Evolutionary conservation across 2,113 vertebrate species (phyloP).

Genomic region (Panthera leo): DNA sequence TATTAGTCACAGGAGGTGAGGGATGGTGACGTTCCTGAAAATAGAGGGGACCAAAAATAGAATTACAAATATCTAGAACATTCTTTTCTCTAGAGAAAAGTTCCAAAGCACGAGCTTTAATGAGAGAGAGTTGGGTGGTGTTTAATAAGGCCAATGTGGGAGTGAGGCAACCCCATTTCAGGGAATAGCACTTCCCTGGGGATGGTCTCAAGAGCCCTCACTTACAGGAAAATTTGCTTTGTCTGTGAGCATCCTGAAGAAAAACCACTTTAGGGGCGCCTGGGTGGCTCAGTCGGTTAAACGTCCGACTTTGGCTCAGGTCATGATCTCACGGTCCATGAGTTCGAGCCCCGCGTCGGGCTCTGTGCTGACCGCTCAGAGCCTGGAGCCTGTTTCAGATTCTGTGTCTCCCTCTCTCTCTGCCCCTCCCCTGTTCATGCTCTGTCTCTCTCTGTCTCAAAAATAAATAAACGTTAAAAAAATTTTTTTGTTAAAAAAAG

Average conservation of each 20-base stretch:
- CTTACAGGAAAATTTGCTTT: neutral
- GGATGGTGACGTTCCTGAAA: slow-evolving; percentile 36
- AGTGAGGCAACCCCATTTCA: neutral
- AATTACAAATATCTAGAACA: slow-evolving; percentile 41
- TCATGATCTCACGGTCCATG: too few relatives aligned
- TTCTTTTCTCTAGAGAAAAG: slow-evolving; percentile 18
- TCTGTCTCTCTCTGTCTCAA: too few relatives aligned
- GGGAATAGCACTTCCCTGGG: neutral
- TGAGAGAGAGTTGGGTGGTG: neutral
- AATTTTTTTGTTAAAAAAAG: neutral
- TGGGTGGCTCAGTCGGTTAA: too few relatives aligned
- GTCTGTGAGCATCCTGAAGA: neutral
- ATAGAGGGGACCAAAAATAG: slow-evolving; percentile 45
- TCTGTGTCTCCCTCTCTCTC: too few relatives aligned
- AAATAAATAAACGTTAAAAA: too few relatives aligned
- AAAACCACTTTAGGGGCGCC: neutral
- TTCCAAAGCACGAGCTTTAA: neutral
- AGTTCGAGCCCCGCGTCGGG: accelerated
- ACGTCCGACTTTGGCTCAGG: too few relatives aligned
- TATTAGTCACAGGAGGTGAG: neutral
- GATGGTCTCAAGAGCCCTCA: neutral
- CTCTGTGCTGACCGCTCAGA: too few relatives aligned
- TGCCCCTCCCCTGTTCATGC: too few relatives aligned
- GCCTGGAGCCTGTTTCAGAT: too few relatives aligned
- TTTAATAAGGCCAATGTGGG: neutral